phyloP scores from a whole-genome alignment of 2,113 vertebrate species.

The Cygnus atratus region DNA sequence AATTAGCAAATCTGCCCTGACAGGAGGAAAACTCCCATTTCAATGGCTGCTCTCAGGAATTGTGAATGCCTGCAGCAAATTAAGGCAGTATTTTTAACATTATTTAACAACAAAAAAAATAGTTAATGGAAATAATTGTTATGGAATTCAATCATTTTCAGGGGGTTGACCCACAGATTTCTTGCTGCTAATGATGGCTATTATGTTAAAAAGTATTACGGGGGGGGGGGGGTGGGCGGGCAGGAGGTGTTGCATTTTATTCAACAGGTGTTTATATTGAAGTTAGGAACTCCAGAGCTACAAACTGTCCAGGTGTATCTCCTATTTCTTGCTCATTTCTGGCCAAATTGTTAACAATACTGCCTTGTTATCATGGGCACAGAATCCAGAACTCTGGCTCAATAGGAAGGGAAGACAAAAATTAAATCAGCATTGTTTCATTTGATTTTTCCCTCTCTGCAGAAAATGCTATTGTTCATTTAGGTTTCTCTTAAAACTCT shows the following conservation, averaged over 20 bases:
- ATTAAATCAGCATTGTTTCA: background rate
- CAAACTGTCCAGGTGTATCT: background rate
- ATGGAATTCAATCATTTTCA: background rate
- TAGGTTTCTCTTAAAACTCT: background rate
- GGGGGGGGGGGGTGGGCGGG: rapidly evolving
- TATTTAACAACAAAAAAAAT: background rate
- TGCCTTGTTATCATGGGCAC: background rate
- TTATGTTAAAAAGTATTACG: background rate
- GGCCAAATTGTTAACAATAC: background rate
- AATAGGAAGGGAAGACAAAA: background rate
- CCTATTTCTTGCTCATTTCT: background rate
- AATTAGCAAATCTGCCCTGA: background rate
- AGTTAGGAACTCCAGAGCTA: background rate
- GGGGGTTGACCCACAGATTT: background rate
- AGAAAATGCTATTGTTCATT: background rate
- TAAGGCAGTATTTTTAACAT: background rate
- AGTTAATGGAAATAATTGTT: background rate
- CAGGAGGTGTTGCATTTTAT: background rate
- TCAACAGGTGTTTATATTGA: background rate
- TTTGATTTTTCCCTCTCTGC: background rate
- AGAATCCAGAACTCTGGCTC: rapidly evolving
- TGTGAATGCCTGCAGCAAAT: background rate
- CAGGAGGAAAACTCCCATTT: background rate
- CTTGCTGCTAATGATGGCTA: background rate
- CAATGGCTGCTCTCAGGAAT: background rate